Conservation (phyloP, 2,113 vertebrate genomes). For the Camarhynchus parvulus region DNA sequence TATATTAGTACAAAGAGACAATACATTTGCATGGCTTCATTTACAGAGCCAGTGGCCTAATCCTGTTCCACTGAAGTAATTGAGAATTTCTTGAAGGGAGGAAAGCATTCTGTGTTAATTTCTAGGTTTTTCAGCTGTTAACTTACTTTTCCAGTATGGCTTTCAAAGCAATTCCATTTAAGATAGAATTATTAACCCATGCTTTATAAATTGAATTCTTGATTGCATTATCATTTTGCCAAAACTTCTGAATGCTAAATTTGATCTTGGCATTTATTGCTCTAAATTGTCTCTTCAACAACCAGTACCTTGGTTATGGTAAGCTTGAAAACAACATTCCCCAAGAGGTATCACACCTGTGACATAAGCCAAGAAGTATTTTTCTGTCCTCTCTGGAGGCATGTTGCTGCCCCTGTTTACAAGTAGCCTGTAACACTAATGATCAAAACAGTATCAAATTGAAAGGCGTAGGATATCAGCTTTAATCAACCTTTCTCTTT, state of each 20-base stretch:
- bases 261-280: not conserved
- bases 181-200: not conserved
- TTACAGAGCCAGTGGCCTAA: constrained; percentile 13
- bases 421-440: constrained; percentile 62
- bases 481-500: not conserved
- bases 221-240: not conserved
- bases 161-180: not conserved
- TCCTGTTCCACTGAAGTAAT: not conserved
- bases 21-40: not conserved
- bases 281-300: constrained; percentile 13
- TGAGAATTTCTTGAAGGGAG: constrained; percentile 1
- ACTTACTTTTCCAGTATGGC: not conserved
- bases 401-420: constrained; percentile 72
- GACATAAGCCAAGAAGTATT: constrained; percentile 26
- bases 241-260: not conserved
- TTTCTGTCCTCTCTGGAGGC: constrained; percentile 46
- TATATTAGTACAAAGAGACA: constrained; percentile 9
- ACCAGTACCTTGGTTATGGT: constrained; percentile 15
- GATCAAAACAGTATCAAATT: constrained; percentile 54
- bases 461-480: not conserved
- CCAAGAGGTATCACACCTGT: constrained; percentile 49
- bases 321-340: constrained; percentile 75
- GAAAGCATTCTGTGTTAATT: constrained; percentile 4
- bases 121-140: not conserved
- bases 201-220: not conserved